Conservation (phyloP, 2,797 vertebrate species). For the Mus minutoides region DNA sequence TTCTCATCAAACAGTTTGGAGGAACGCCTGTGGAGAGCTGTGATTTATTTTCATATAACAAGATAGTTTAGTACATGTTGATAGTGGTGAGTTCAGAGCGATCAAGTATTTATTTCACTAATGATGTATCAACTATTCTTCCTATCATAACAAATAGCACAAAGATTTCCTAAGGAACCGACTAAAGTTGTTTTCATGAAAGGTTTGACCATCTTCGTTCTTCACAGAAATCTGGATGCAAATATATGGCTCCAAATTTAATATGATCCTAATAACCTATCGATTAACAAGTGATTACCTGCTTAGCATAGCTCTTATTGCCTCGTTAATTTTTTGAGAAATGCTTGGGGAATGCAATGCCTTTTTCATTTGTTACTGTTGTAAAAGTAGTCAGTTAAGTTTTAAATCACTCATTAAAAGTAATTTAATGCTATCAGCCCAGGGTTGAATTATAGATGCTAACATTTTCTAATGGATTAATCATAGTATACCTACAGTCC, state of each 20-base stretch:
- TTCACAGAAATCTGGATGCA: slow-evolving; percentile 60
- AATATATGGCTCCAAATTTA: slow-evolving; percentile 59
- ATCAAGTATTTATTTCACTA: slow-evolving; percentile 81
- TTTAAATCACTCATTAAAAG: slow-evolving; percentile 79
- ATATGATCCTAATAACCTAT: slow-evolving; percentile 76
- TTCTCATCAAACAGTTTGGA: slow-evolving; percentile 49
- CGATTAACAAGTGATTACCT: slow-evolving; percentile 84
- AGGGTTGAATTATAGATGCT: slow-evolving; percentile 61
- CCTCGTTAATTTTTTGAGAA: slow-evolving; percentile 83
- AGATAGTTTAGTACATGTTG: slow-evolving; percentile 55
- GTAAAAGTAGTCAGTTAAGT: slow-evolving; percentile 79
- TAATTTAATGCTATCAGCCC: slow-evolving; percentile 70
- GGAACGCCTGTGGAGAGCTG: slow-evolving; percentile 48
- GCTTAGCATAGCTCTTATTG: slow-evolving; percentile 75
- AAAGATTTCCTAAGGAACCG: slow-evolving; percentile 73
- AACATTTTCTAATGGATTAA: slow-evolving; percentile 58
- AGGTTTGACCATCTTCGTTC: slow-evolving; percentile 48
- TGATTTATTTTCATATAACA: slow-evolving; percentile 70
- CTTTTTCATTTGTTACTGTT: slow-evolving; percentile 77
- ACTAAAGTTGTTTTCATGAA: slow-evolving; percentile 67
- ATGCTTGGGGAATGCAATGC: slow-evolving; percentile 76
- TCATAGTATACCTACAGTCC: slow-evolving; percentile 45
- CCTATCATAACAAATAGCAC: slow-evolving; percentile 77
- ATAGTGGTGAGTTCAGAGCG: slow-evolving; percentile 67
- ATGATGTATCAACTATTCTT: slow-evolving; percentile 79